phyloP scores from a whole-genome alignment of 2,797 vertebrate species.

The Enteromius viviparus region DNA sequence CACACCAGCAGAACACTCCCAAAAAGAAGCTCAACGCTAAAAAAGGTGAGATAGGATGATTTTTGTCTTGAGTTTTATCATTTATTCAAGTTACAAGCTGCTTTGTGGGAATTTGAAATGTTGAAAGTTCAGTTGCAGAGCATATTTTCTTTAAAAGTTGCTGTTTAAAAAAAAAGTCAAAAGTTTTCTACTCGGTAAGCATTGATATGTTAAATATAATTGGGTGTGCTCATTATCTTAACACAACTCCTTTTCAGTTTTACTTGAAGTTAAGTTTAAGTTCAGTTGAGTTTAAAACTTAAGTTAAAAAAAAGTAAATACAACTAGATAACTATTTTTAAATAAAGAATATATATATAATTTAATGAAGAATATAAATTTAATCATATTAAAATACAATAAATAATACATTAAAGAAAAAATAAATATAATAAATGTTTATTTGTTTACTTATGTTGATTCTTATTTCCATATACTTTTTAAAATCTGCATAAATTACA shows the following conservation, averaged over 20 bases:
- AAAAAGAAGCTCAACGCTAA: slow-evolving; percentile 69
- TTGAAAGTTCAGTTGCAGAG: not conserved
- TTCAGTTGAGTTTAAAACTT: too few species aligned
- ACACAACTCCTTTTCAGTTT: not conserved
- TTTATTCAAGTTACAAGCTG: not conserved
- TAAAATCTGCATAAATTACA: not conserved
- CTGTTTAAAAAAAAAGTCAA: not conserved
- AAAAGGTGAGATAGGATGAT: slow-evolving; percentile 79
- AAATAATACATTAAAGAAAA: too few species aligned
- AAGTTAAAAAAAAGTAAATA: too few species aligned
- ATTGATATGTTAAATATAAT: not conserved
- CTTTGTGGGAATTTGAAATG: not conserved
- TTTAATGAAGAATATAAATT: too few species aligned
- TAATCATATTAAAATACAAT: too few species aligned
- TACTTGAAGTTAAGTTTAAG: too few species aligned
- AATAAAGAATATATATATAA: too few species aligned
- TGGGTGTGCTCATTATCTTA: not conserved
- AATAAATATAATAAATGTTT: too few species aligned
- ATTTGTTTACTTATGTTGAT: not conserved
- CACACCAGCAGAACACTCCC: slow-evolving; percentile 69
- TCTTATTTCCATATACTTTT: not conserved
- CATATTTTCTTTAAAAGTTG: not conserved
- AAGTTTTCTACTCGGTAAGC: not conserved
- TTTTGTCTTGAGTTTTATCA: not conserved
- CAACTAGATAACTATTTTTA: too few species aligned